These are phyloP conservation scores for Malacoctenus gilli DNA, from an alignment of 2,797 vertebrate species.

Conservation along the genomic window DNA sequence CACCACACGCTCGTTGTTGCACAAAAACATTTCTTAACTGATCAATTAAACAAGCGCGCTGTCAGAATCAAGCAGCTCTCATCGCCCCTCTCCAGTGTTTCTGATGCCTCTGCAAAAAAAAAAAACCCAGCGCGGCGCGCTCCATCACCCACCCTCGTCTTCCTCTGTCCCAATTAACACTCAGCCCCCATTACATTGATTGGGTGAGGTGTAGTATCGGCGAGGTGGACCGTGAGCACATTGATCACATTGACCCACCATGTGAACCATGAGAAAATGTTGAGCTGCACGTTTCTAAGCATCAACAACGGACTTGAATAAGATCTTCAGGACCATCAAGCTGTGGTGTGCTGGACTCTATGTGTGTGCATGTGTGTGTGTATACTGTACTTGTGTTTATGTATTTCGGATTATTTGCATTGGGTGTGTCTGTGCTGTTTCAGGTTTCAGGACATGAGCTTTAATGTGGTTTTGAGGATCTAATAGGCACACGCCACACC, in stretches of 20 bases:
- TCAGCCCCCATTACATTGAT: constrained; percentile 78
- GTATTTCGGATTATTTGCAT: no score
- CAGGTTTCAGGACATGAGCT: constrained; percentile 30
- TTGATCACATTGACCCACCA: constrained; percentile 78
- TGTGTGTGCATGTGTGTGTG: constrained; percentile 17
- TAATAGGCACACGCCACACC: constrained; percentile 66
- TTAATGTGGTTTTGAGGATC: constrained; percentile 62
- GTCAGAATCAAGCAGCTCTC: constrained; percentile 51
- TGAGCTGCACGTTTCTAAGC: constrained; percentile 66
- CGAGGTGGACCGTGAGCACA: constrained; percentile 71
- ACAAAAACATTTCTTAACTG: constrained; percentile 40
- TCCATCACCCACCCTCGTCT: constrained; percentile 54
- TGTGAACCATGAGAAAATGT: constrained; percentile 78
- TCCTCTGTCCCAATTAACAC: constrained; percentile 77
- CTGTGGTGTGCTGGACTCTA: constrained; percentile 11
- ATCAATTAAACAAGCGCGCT: constrained; percentile 42
- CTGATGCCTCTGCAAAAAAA: constrained; percentile 72
- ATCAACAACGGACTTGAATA: constrained; percentile 32
- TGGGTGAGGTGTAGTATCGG: constrained; percentile 73
- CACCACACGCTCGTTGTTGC: constrained; percentile 5
- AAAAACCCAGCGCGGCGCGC: constrained; percentile 19
- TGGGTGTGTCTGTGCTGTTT: constrained; percentile 43
- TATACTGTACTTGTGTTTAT: no score
- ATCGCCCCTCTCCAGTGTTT: constrained; percentile 48
- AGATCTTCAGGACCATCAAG: constrained; percentile 37